Conservation (phyloP, 2,888 invertebrate genomes). For the Plagodis pulveraria region DNA sequence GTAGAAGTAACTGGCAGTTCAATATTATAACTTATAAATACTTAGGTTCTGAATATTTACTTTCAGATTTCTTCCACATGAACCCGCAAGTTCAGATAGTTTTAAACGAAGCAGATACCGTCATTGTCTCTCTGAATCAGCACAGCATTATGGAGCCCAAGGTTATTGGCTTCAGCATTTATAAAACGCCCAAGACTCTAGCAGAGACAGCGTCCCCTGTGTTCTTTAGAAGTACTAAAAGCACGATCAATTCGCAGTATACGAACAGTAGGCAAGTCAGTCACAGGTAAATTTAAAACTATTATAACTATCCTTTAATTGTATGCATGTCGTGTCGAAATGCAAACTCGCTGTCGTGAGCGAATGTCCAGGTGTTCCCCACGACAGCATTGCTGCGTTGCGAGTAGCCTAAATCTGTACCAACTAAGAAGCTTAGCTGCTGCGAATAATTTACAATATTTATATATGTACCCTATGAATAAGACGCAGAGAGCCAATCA, state of each 20-base stretch:
- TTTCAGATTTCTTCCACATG: constrained; percentile 94
- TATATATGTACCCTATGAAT: no score
- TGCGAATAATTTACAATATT: no score
- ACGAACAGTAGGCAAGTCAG: constrained; percentile 96
- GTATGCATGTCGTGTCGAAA: no score
- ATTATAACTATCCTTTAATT: no score
- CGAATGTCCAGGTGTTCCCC: no score
- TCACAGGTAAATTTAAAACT: constrained; percentile 55
- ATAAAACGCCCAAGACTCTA: constrained; percentile 88
- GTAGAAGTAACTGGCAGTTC: neutral
- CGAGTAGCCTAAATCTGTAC: no score
- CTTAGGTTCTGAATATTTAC: neutral
- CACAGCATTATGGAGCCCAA: constrained; percentile 97
- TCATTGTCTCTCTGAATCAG: constrained; percentile 94
- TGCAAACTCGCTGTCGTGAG: no score
- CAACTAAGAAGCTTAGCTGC: no score
- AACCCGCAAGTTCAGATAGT: constrained; percentile 95
- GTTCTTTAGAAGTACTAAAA: constrained; percentile 94
- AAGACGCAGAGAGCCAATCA: no score
- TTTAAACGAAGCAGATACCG: constrained; percentile 86
- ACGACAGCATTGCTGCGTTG: no score
- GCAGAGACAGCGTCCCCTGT: constrained; percentile 91
- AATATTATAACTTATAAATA: no score
- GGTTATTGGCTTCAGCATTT: constrained; percentile 96
- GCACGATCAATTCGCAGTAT: constrained; percentile 94